phyloP scores from a whole-genome alignment of 2,797 vertebrate genomes.

The Chelmon rostratus region DNA sequence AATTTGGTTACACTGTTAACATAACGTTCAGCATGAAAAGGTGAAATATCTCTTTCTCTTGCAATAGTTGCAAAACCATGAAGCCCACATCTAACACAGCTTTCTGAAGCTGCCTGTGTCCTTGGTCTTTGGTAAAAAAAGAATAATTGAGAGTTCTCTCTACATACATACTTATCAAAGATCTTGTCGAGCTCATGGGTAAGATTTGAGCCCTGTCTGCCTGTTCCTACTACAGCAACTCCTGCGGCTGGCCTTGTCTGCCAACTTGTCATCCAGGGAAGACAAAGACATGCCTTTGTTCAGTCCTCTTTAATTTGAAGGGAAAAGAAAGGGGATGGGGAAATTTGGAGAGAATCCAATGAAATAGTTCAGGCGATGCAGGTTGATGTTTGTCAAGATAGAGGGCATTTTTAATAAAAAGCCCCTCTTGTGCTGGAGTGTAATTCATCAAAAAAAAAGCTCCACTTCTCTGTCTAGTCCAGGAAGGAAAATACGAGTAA shows the following conservation, averaged over 20 bases:
- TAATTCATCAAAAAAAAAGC: constrained; percentile 57
- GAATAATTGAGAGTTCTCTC: constrained; percentile 46
- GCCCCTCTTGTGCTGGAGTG: constrained; percentile 44
- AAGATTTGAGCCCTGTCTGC: constrained; percentile 61
- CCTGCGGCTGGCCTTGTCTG: constrained; percentile 64
- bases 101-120: constrained; percentile 10
- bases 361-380: constrained; percentile 63
- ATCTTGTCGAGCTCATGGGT: constrained; percentile 49
- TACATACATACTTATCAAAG: constrained; percentile 47
- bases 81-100: not conserved
- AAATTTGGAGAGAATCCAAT: constrained; percentile 63
- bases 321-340: constrained; percentile 48
- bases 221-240: constrained; percentile 54
- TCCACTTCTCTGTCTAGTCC: constrained; percentile 26
- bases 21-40: not conserved
- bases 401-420: constrained; percentile 70
- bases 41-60: constrained; percentile 6
- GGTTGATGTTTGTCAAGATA: constrained; percentile 78
- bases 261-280: constrained; percentile 67
- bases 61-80: not conserved
- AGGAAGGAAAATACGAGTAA: constrained; percentile 45
- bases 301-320: constrained; percentile 69
- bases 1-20: constrained; percentile 11
- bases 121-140: constrained; percentile 30
- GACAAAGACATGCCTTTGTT: constrained; percentile 77